Evolutionary conservation across 2,113 vertebrate species (phyloP).

Genomic region (Zapornia atra): DNA sequence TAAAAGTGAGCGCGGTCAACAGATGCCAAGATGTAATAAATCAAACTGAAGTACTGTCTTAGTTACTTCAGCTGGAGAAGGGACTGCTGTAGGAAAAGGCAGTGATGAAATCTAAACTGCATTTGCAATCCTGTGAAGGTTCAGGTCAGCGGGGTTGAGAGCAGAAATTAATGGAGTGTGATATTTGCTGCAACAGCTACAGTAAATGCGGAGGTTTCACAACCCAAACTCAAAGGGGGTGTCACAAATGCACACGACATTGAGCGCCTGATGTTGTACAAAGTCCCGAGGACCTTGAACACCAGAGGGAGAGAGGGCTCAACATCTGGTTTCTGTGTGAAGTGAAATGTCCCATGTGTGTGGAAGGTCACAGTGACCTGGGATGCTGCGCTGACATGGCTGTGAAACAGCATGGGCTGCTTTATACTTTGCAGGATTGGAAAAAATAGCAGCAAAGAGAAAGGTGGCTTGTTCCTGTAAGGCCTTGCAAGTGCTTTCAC

Average conservation of each 20-base stretch:
- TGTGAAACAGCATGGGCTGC: background rate
- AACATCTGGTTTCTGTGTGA: background rate
- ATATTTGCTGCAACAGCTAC: background rate
- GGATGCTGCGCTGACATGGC: background rate
- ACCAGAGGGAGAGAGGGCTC: background rate
- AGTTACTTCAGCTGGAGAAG: background rate
- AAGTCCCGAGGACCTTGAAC: background rate
- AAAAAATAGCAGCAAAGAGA: background rate
- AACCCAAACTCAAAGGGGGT: background rate
- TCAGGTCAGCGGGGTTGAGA: background rate
- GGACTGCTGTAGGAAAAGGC: background rate
- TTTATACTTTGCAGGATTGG: background rate
- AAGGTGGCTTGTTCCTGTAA: background rate
- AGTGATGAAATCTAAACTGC: background rate
- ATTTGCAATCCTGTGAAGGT: background rate
- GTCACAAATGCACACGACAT: background rate
- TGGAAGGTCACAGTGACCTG: constrained; percentile 35
- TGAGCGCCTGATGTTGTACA: background rate
- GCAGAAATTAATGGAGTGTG: background rate
- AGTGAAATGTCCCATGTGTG: background rate
- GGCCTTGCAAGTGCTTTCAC: background rate
- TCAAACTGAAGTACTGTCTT: background rate
- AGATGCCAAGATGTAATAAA: constrained; percentile 14
- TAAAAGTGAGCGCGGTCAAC: background rate
- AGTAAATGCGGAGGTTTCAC: background rate